Percentiles rank a stretch among this genome's conserved stretches.
phyloP scores from a whole-genome alignment of 2,888 invertebrate genomes.

The Zygothrica quintamaculata region DNA sequence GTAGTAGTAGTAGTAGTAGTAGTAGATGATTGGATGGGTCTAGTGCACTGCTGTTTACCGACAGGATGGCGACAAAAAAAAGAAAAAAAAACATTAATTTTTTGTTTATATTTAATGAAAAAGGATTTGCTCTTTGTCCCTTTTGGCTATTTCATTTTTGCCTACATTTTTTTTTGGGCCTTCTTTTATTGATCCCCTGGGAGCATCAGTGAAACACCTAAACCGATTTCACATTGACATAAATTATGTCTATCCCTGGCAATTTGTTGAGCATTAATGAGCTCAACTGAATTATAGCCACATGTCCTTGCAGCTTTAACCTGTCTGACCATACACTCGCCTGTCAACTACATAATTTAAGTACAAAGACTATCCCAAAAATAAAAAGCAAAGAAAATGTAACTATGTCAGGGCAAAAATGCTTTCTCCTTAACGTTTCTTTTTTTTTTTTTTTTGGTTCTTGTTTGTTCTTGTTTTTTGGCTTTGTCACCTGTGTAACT shows the following conservation, averaged over 20 bases:
- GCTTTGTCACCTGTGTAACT: conserved; percentile 43
- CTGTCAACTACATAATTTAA: conserved; percentile 62
- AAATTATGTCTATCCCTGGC: conserved; percentile 73
- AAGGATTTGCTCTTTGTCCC: conserved; percentile 52
- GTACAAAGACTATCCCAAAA: conserved; percentile 36
- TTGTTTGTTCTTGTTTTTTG: conserved; percentile 11
- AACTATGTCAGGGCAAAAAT: conserved; percentile 50
- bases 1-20: too few relatives aligned
- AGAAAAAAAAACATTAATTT: too few relatives aligned
- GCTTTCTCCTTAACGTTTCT: conserved; percentile 19
- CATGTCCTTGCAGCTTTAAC: conserved; percentile 21
- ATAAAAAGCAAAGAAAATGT: too few relatives aligned
- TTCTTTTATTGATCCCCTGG: conserved; percentile 65
- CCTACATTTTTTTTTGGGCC: conserved; percentile 21
- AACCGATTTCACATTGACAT: conserved; percentile 59
- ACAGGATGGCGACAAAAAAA: conserved; percentile 34
- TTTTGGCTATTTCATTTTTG: conserved; percentile 41
- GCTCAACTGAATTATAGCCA: conserved; percentile 43
- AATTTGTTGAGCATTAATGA: conserved; percentile 67
- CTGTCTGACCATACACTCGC: conserved; percentile 6
- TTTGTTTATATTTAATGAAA: conserved; percentile 51
- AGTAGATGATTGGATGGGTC: conserved; percentile 50
- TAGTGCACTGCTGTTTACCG: not conserved
- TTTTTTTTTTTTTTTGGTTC: conserved; percentile 3
- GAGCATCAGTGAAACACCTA: conserved; percentile 31